Conservation (phyloP, 2,888 invertebrate genomes). For the Mythimna albipuncta region DNA sequence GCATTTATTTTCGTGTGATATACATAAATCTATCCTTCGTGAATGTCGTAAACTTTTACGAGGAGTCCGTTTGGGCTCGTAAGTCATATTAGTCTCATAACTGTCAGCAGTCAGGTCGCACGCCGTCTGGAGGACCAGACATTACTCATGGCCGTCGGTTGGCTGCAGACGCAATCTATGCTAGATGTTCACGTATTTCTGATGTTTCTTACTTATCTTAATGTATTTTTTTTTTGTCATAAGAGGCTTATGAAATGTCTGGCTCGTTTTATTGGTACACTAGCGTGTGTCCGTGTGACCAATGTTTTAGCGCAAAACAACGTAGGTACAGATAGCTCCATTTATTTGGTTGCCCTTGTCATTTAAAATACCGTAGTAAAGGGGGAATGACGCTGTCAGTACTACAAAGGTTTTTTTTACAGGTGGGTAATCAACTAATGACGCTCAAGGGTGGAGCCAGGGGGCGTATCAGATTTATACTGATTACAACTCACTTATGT, state of each 20-base stretch:
- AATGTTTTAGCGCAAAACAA: no score
- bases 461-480: no score
- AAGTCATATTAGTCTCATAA: constrained; percentile 55
- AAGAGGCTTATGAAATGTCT: neutral
- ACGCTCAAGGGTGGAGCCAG: no score
- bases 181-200: neutral
- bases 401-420: no score
- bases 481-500: no score
- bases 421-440: no score
- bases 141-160: constrained; percentile 31
- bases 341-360: no score
- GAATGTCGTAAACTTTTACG: constrained; percentile 57
- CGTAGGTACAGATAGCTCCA: no score
- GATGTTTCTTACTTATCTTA: neutral
- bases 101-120: constrained; percentile 49
- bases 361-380: no score
- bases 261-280: no score
- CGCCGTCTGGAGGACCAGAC: constrained; percentile 34
- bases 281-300: no score
- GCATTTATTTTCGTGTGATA: constrained; percentile 39
- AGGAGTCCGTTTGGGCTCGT: constrained; percentile 47
- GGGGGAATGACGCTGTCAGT: no score
- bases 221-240: neutral
- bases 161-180: constrained; percentile 9
- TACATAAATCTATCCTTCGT: constrained; percentile 52